A percentile compares a stretch with the other conserved stretches of the same genome.
These are phyloP conservation scores for Cryptoblepharus egeriae DNA, from an alignment of 2,797 vertebrate species.

Conservation along the genomic window DNA sequence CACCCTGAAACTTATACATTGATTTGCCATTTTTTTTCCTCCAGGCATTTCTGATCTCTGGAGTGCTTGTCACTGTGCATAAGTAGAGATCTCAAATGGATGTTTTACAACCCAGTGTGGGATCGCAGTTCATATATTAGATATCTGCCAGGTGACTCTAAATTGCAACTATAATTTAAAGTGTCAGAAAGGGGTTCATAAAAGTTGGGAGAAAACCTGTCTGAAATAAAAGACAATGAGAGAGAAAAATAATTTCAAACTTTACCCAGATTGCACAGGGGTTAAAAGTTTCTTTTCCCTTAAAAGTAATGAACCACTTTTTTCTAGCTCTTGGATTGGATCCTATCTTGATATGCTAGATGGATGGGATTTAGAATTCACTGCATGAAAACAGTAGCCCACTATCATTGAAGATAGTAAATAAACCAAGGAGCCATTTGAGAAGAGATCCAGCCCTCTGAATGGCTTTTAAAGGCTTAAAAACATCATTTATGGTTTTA, in stretches of 20 bases:
- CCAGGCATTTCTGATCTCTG: not conserved
- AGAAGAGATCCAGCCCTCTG: not conserved
- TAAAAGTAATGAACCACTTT: not conserved
- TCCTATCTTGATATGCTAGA: not conserved
- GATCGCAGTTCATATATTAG: slow-evolving; percentile 24
- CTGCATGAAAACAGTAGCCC: not conserved
- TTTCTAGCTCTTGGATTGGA: not conserved
- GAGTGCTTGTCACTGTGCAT: not conserved
- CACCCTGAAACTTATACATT: not conserved
- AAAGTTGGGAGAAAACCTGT: not conserved
- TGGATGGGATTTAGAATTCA: not conserved
- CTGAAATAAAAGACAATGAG: not conserved
- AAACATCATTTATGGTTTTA: too few relatives aligned
- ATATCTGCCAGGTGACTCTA: slow-evolving; percentile 11
- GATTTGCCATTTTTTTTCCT: slow-evolving; percentile 21
- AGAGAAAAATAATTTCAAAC: not conserved
- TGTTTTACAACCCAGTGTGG: slow-evolving; percentile 5
- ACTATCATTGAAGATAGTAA: not conserved
- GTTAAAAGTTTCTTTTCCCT: not conserved
- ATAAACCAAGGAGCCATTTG: not conserved
- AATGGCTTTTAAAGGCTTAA: too few relatives aligned
- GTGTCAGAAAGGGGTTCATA: not conserved
- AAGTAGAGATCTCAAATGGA: slow-evolving; percentile 4
- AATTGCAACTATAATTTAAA: slow-evolving; percentile 1
- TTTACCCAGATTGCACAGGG: not conserved